A percentile compares a stretch with the other conserved stretches of the same genome.
Conservation (phyloP, 2,113 vertebrate genomes). For the Picathartes gymnocephalus region DNA sequence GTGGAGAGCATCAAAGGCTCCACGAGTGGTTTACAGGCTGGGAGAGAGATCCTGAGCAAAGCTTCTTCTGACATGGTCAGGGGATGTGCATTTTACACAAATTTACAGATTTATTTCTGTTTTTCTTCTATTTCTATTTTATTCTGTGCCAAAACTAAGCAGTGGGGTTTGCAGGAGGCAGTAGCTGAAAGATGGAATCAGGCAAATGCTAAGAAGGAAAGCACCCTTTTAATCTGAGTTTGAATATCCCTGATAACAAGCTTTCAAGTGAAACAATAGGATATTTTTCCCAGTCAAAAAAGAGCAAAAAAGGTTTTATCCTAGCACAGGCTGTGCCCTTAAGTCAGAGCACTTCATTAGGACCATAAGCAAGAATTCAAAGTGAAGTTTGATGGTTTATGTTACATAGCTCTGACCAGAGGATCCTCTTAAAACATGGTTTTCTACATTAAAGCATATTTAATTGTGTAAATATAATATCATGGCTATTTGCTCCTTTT, state of each 20-base stretch:
- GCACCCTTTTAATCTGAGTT: not conserved
- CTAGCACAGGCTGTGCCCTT: not conserved
- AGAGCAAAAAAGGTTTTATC: not conserved
- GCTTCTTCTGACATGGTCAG: not conserved
- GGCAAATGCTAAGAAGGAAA: not conserved
- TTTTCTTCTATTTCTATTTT: not conserved
- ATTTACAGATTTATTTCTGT: not conserved
- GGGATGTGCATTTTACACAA: not conserved
- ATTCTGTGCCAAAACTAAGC: not conserved
- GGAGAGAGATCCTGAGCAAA: not conserved
- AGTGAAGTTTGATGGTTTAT: not conserved
- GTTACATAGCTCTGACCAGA: not conserved
- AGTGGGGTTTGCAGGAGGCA: not conserved
- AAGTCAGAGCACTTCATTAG: not conserved
- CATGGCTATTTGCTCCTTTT: not conserved
- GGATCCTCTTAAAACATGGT: not conserved
- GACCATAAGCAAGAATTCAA: not conserved
- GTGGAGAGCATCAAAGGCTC: not conserved
- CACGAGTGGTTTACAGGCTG: not conserved
- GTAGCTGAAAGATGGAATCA: not conserved
- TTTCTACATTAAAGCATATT: not conserved
- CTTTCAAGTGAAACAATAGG: not conserved
- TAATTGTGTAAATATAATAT: not conserved
- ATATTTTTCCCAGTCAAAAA: not conserved
- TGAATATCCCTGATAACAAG: not conserved